Evolutionary conservation across 2,113 vertebrate species (phyloP).

Genomic region (Salvelinus alpinus): DNA sequence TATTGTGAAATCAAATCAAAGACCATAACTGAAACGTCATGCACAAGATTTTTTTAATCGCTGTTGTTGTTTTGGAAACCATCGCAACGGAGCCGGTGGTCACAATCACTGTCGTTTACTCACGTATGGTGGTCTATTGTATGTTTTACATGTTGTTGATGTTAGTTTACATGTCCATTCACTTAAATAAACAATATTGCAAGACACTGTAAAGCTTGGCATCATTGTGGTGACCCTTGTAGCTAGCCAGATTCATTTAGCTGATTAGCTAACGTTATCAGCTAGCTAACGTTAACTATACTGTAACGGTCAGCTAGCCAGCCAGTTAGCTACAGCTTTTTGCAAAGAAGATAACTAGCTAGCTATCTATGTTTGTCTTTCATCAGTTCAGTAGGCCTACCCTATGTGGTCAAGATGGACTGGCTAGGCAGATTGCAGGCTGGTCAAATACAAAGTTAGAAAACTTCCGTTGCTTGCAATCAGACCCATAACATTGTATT

Average conservation of each 20-base stretch:
- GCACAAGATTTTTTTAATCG: background rate
- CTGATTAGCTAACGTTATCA: background rate
- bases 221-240: background rate
- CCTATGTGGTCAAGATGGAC: no score
- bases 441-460: no score
- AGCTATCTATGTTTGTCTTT: background rate
- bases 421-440: no score
- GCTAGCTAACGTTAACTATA: background rate
- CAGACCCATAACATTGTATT: no score
- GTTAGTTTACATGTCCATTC: background rate
- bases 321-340: no score
- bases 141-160: background rate
- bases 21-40: no score
- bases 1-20: background rate
- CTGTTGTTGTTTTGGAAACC: constrained; percentile 62
- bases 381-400: no score
- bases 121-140: background rate
- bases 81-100: constrained; percentile 35
- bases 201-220: background rate
- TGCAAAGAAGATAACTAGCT: background rate
- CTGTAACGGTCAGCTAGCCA: background rate
- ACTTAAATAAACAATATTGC: background rate
- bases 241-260: background rate
- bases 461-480: no score
- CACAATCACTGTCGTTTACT: constrained; percentile 8